Evolutionary conservation across 2,113 vertebrate genomes (phyloP).

Genomic region (Piaya cayana): DNA sequence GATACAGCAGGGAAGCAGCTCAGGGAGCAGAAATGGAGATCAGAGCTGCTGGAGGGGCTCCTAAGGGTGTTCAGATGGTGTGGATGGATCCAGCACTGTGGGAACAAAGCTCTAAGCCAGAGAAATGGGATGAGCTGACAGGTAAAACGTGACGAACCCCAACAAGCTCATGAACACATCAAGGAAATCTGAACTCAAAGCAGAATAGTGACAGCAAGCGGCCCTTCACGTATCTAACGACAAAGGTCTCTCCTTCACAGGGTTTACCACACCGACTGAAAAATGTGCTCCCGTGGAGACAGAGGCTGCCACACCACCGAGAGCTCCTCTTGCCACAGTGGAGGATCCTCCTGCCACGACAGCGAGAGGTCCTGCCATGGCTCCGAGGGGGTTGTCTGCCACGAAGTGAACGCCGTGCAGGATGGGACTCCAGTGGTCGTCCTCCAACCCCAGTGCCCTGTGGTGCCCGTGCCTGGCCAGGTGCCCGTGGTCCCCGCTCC

Average conservation of each 20-base stretch:
- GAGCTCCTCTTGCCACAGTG: conserved; percentile 34
- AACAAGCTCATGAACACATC: accelerated
- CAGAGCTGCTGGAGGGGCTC: accelerated
- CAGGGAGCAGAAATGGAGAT: not conserved
- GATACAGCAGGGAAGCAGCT: not conserved
- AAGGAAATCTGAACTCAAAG: not conserved
- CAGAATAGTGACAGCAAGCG: accelerated
- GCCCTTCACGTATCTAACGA: accelerated
- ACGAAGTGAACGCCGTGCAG: conserved; percentile 37
- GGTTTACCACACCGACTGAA: accelerated
- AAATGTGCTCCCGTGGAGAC: conserved; percentile 59
- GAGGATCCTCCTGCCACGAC: conserved; percentile 16
- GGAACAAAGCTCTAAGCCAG: accelerated
- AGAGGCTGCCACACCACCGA: conserved; percentile 52
- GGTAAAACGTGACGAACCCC: accelerated
- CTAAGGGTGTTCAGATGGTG: accelerated
- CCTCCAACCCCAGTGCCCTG: not conserved
- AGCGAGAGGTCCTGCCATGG: not conserved
- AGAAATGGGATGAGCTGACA: accelerated
- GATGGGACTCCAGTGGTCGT: conserved; percentile 33
- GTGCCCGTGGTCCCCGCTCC: not conserved
- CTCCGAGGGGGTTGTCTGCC: not conserved
- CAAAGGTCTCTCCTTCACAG: not conserved
- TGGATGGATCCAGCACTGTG: accelerated
- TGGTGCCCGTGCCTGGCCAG: not conserved